Percentiles rank a stretch among this genome's conserved stretches.
These are phyloP conservation scores for Gadus chalcogrammus DNA, from an alignment of 2,113 vertebrate genomes.

Conservation along the genomic window DNA sequence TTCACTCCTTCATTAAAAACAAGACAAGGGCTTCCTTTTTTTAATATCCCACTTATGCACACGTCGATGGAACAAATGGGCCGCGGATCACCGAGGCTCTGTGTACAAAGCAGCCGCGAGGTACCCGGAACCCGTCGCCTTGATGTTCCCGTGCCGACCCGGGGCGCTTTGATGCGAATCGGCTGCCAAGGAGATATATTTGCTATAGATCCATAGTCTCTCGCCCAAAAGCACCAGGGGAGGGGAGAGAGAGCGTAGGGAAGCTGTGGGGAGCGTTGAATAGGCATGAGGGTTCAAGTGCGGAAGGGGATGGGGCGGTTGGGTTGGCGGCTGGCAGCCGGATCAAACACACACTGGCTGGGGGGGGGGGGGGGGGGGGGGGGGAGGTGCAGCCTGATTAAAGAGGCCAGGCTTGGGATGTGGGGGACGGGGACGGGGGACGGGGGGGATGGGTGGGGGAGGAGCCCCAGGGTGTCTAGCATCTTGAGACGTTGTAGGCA, in stretches of 20 bases:
- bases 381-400: conserved; percentile 58
- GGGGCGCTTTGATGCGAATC: conserved; percentile 57
- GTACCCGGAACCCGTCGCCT: conserved; percentile 19
- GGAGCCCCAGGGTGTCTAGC: not conserved
- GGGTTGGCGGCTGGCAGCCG: conserved; percentile 51
- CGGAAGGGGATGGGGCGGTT: conserved; percentile 23
- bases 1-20: conserved; percentile 20
- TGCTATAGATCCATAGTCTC: conserved; percentile 56
- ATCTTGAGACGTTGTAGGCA: conserved; percentile 10
- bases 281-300: conserved; percentile 60
- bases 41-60: conserved; percentile 33
- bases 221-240: conserved; percentile 43
- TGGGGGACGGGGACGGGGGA: conserved; percentile 33
- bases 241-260: conserved; percentile 28
- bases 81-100: conserved; percentile 12
- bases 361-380: not conserved
- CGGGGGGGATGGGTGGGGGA: conserved; percentile 8
- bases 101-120: conserved; percentile 18
- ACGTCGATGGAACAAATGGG: conserved; percentile 22
- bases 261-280: conserved; percentile 58
- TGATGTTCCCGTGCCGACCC: conserved; percentile 15
- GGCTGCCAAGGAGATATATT: conserved; percentile 43
- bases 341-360: conserved; percentile 64
- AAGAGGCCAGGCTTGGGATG: conserved; percentile 47
- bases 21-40: conserved; percentile 26